Evolutionary conservation across 1,140 invertebrate species (phyloP).

Genomic region (Drosophila sproati): DNA sequence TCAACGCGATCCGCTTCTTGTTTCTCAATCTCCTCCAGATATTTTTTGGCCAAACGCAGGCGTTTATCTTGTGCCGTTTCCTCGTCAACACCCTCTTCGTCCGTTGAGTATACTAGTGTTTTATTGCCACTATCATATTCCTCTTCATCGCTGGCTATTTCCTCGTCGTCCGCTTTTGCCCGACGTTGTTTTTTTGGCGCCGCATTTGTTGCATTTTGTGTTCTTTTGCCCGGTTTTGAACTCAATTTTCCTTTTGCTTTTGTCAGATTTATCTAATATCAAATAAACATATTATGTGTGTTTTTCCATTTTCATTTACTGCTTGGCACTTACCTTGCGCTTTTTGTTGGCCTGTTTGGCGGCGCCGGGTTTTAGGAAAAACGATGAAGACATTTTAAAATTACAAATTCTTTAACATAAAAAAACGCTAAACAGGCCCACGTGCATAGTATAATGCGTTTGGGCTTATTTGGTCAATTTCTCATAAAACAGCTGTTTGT

Average conservation of each 20-base stretch:
- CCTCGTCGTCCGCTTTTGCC: slow-evolving; percentile 83
- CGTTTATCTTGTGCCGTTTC: slow-evolving; percentile 96
- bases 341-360: slow-evolving; percentile 85
- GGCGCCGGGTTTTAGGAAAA: slow-evolving; percentile 87
- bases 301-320: background rate
- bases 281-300: slow-evolving; percentile 54
- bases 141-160: slow-evolving; percentile 86
- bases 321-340: slow-evolving; percentile 85
- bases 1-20: slow-evolving; percentile 91
- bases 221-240: slow-evolving; percentile 53
- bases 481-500: slow-evolving; percentile 31
- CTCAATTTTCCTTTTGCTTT: slow-evolving; percentile 52
- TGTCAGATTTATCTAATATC: slow-evolving; percentile 77
- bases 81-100: slow-evolving; percentile 87
- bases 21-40: slow-evolving; percentile 93
- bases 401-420: slow-evolving; percentile 16
- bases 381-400: slow-evolving; percentile 85
- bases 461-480: slow-evolving; percentile 41
- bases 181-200: slow-evolving; percentile 66
- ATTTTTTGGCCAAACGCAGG: slow-evolving; percentile 94
- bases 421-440: slow-evolving; percentile 55
- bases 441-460: slow-evolving; percentile 59
- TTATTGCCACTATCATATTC: slow-evolving; percentile 84
- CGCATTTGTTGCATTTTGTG: slow-evolving; percentile 44
- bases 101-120: slow-evolving; percentile 86